Conservation (phyloP, 37 sponge, comb jelly and placozoan genomes). For the Chondrilla cf. caribensis region DNA sequence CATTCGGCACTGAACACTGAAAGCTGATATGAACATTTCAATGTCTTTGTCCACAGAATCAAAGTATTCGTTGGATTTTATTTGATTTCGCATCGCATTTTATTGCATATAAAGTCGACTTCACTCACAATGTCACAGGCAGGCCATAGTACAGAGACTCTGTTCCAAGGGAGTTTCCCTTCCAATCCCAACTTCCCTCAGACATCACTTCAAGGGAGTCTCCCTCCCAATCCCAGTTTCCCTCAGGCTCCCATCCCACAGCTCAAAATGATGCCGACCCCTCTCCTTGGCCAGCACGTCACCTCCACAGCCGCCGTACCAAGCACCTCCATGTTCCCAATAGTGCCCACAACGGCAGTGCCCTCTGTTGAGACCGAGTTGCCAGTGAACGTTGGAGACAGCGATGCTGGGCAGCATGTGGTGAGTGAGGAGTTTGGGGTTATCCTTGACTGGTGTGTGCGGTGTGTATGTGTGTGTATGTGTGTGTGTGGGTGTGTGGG, state of each 20-base stretch:
- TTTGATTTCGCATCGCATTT: background rate
- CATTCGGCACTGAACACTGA: too few species aligned
- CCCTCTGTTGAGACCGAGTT: too few species aligned
- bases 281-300: background rate
- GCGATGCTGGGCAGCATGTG: too few species aligned
- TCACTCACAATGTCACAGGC: conserved; percentile 22
- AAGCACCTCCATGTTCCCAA: background rate
- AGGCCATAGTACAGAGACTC: background rate
- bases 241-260: too few species aligned
- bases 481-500: background rate
- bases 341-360: background rate
- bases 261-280: too few species aligned
- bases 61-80: conserved; percentile 11
- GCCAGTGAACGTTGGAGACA: too few species aligned
- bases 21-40: too few species aligned
- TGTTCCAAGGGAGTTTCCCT: background rate
- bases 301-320: background rate
- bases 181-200: background rate
- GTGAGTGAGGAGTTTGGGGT: background rate
- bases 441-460: too few species aligned
- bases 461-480: too few species aligned
- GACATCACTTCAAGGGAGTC: background rate
- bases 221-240: background rate
- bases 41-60: too few species aligned
- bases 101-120: background rate